Evolutionary conservation across 2,113 vertebrate genomes (phyloP).

Genomic region (Pterocles orientalis): DNA sequence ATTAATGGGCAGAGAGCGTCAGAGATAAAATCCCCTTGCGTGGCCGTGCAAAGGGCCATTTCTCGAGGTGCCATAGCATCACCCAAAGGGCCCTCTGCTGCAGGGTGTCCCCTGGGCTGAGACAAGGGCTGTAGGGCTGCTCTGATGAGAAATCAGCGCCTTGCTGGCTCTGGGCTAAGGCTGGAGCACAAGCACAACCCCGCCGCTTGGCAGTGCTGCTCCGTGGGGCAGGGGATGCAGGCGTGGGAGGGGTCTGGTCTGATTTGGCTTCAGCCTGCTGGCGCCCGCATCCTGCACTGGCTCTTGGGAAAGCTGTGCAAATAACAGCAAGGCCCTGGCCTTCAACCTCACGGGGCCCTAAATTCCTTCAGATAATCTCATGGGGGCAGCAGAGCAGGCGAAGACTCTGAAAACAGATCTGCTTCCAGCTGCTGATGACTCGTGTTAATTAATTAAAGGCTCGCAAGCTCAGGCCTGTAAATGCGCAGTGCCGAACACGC

Average conservation of each 20-base stretch:
- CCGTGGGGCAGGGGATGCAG: fast-evolving
- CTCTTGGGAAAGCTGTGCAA: not conserved
- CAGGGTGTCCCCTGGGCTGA: not conserved
- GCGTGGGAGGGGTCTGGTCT: fast-evolving
- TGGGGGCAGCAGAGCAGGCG: slow-evolving; percentile 19
- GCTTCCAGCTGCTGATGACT: slow-evolving; percentile 50
- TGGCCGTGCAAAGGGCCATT: not conserved
- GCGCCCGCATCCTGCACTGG: fast-evolving
- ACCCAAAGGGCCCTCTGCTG: not conserved
- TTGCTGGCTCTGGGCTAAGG: not conserved
- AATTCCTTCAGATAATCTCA: slow-evolving; percentile 41
- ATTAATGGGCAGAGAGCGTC: not conserved
- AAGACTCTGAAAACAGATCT: slow-evolving; percentile 42
- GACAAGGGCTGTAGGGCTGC: not conserved
- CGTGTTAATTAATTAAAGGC: slow-evolving; percentile 52
- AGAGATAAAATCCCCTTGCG: not conserved
- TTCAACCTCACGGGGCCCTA: not conserved
- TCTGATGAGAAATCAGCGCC: not conserved
- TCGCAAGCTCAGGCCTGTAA: slow-evolving; percentile 34
- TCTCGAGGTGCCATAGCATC: fast-evolving
- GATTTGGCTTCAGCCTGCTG: not conserved
- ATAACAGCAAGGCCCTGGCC: not conserved
- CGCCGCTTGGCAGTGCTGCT: fast-evolving
- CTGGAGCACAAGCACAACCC: not conserved
- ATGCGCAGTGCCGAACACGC: not conserved